Percentiles rank a stretch among this genome's conserved stretches.
Evolutionary conservation across 2,888 invertebrate genomes (phyloP).

Genomic region (Willowsia nigromaculata): DNA sequence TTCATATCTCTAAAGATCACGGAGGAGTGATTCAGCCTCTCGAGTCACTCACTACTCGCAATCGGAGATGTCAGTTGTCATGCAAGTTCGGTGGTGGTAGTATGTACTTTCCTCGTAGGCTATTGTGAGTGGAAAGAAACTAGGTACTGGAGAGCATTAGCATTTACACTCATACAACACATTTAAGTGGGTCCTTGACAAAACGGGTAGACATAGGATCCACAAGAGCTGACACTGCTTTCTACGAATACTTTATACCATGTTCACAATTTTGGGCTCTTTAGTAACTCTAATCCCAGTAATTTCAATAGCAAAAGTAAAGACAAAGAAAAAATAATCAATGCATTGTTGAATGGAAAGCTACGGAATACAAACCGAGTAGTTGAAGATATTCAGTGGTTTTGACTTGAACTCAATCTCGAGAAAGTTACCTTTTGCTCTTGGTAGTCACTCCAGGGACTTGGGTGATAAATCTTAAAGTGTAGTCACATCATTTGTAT

Average conservation of each 20-base stretch:
- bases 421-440: no score
- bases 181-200: conserved; percentile 32
- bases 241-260: no score
- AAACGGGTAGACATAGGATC: background rate
- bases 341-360: no score
- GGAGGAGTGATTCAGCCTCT: conserved; percentile 24
- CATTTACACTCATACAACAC: conserved; percentile 7
- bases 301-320: background rate
- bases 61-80: conserved; percentile 47
- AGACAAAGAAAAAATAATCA: no score
- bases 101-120: background rate
- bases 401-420: background rate
- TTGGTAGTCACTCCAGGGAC: no score
- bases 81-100: conserved; percentile 16
- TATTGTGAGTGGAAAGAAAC: conserved; percentile 4
- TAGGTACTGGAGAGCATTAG: background rate
- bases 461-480: no score
- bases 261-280: no score
- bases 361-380: no score
- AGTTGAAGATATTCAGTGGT: background rate
- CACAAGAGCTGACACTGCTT: background rate
- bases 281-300: background rate
- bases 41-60: background rate
- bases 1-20: conserved; percentile 49
- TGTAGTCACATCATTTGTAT: no score